Evolutionary conservation across 2,888 invertebrate genomes (phyloP).

Genomic region (Xanthostigma xanthostigma): DNA sequence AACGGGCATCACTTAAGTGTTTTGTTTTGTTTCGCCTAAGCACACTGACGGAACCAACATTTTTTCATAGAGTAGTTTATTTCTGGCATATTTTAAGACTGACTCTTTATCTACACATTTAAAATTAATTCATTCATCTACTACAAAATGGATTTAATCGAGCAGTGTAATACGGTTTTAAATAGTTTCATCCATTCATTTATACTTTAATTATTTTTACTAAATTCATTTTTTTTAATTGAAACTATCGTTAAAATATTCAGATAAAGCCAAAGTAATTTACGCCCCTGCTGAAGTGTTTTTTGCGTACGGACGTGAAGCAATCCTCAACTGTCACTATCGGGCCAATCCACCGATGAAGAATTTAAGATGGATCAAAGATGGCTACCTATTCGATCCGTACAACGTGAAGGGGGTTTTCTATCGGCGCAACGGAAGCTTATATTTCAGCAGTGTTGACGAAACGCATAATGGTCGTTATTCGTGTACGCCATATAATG

Average conservation of each 20-base stretch:
- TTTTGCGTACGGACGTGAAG: constrained; percentile 68
- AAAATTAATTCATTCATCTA: too few relatives aligned
- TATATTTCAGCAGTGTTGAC: constrained; percentile 45
- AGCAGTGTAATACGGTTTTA: too few relatives aligned
- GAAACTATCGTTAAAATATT: not conserved
- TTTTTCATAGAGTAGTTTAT: too few relatives aligned
- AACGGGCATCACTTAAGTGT: too few relatives aligned
- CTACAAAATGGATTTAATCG: too few relatives aligned
- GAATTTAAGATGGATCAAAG: constrained; percentile 85
- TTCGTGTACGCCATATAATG: constrained; percentile 84
- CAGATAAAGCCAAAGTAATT: constrained; percentile 85
- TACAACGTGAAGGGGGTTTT: constrained; percentile 53
- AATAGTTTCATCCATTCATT: too few relatives aligned
- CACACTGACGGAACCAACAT: too few relatives aligned
- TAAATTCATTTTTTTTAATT: too few relatives aligned
- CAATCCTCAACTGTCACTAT: constrained; percentile 79
- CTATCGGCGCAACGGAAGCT: constrained; percentile 3
- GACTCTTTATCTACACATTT: too few relatives aligned
- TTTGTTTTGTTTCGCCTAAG: too few relatives aligned
- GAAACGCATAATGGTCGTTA: constrained; percentile 77
- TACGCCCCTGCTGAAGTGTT: constrained; percentile 73
- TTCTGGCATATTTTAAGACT: too few relatives aligned
- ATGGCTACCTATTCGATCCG: constrained; percentile 79
- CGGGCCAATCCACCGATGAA: constrained; percentile 83
- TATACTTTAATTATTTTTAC: too few relatives aligned